Conservation (phyloP, 2,797 vertebrate genomes). For the Halcyon leucocephala region DNA sequence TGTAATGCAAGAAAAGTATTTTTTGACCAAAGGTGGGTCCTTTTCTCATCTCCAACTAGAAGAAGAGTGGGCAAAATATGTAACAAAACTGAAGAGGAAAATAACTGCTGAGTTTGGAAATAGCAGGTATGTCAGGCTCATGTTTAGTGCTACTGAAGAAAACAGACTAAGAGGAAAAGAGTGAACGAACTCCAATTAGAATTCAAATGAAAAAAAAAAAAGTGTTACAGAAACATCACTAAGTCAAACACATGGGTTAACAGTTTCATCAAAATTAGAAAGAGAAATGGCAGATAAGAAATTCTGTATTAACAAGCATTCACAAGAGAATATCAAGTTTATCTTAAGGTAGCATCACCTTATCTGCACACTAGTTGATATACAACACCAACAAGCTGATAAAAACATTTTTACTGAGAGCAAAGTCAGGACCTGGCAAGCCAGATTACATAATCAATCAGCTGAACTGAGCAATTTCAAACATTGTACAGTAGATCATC, state of each 20-base stretch:
- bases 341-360: neutral
- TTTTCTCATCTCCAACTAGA: neutral
- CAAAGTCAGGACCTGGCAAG: neutral
- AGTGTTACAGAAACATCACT: neutral
- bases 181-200: neutral
- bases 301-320: neutral
- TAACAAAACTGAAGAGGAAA: neutral
- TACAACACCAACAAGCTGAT: neutral
- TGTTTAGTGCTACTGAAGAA: neutral
- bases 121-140: accelerated
- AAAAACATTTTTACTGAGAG: slow-evolving; percentile 15
- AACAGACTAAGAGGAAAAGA: neutral
- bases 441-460: neutral
- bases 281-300: neutral
- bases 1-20: neutral
- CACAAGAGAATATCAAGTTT: slow-evolving; percentile 7
- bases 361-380: neutral
- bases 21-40: neutral
- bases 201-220: neutral
- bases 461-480: neutral
- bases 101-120: neutral
- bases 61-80: neutral
- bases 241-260: neutral
- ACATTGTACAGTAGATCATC: neutral
- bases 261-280: slow-evolving; percentile 16